Base-by-base conservation (phyloP, 2,797 vertebrate genomes). In the Notolabrus celidotus region DNA sequence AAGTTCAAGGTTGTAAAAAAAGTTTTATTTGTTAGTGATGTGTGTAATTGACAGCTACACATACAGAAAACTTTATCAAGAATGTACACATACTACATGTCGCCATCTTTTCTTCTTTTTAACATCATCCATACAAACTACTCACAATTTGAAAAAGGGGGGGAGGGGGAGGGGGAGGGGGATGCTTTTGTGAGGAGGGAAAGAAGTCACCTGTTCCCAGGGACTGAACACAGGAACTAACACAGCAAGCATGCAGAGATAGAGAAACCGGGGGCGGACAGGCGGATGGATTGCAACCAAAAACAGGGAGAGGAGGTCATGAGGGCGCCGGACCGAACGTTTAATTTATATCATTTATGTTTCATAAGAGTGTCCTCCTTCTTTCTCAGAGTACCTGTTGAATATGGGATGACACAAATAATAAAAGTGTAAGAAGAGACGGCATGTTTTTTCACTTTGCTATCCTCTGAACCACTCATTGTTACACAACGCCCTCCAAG, bases 1-100 rank as follows among this genome's bases (percentile, higher is more conserved):
- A 39, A 38, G 0, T 17, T 2, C 4, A 14, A 20, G 1, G 75
- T 66, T 71, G 80, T 62, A 85, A 85, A 88, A 85, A 85, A 78
- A 4, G 77, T 92, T 90, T 94, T 93, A 95, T 94, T 94, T 90
- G 90, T 94, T 94, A 93, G 93, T 94, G 93, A 91, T 88, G 87
- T 91, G 89, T 92, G 90, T 93, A 94, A 77, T 88, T 87, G 87
- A 94, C 93, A 92, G 93, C 92, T 94, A n/a, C 29, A 94, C 92
- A 93, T 92, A 94, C 92, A 94, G 90, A 93, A 86, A 79, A 71
- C 86, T 85, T 92, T 74, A 91, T 88, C 89, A 92, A 93, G 83
- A 93, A 91, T 89, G 88, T 93, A 91, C 92, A 94, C 83, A 63
- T 89, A 89, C 77, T 80, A 72, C 66, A 87, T 83, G 77, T 87